A percentile compares a stretch with the other conserved stretches of the same genome.
These are phyloP conservation scores for Hypomesus transpacificus DNA, from an alignment of 2,113 vertebrate species.

Conservation along the genomic window DNA sequence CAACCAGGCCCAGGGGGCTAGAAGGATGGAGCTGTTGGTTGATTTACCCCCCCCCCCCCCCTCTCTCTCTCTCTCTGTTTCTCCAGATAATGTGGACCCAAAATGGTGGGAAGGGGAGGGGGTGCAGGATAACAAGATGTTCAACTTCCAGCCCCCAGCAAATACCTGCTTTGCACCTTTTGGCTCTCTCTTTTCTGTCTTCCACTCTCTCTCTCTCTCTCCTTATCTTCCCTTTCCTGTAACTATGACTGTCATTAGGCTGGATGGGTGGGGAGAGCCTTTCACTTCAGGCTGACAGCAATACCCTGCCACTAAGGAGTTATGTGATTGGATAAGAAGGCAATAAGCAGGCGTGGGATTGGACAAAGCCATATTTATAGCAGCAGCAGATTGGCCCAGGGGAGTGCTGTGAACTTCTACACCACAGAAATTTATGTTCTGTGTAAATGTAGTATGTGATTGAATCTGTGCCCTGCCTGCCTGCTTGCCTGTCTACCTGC, in stretches of 20 bases:
- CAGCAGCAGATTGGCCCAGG: not conserved
- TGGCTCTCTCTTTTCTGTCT: no score
- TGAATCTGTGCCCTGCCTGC: not conserved
- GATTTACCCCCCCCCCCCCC: no score
- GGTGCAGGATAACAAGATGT: no score
- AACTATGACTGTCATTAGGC: not conserved
- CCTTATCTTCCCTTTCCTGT: not conserved
- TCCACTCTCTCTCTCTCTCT: not conserved
- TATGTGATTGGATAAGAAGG: not conserved
- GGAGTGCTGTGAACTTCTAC: not conserved
- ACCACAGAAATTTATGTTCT: not conserved
- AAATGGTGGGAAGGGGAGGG: no score
- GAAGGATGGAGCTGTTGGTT: no score
- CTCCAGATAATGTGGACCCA: no score
- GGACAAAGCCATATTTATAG: constrained; percentile 1
- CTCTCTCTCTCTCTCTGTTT: no score
- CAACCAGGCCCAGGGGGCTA: no score
- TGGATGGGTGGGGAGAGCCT: not conserved
- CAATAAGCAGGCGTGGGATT: no score
- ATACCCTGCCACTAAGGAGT: not conserved
- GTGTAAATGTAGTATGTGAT: not conserved
- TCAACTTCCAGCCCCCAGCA: no score
- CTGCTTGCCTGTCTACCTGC: not conserved
- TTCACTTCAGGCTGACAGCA: not conserved
- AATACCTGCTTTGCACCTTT: no score